phyloP scores from a whole-genome alignment of 1,140 invertebrate genomes.

The Zaprionus ornatus region DNA sequence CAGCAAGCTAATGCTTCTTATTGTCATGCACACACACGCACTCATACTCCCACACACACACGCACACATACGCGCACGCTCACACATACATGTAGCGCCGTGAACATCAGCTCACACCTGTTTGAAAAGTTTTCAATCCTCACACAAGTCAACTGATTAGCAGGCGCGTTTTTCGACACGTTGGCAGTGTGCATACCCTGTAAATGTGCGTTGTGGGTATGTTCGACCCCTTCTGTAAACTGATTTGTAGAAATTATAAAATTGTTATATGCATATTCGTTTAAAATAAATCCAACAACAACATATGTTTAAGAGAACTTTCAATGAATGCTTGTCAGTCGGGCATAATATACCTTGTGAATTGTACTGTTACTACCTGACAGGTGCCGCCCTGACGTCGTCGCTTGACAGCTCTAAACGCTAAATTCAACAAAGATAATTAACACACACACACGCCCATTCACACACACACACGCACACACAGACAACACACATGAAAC shows the following conservation, averaged over 20 bases:
- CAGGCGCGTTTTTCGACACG: constrained; percentile 6
- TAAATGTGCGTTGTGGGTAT: neutral
- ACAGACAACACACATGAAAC: constrained; percentile 15
- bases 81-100: neutral
- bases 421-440: constrained; percentile 69
- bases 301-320: neutral
- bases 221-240: neutral
- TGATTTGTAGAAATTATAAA: neutral
- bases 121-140: constrained; percentile 31
- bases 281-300: neutral
- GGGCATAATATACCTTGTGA: neutral
- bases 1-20: constrained; percentile 33
- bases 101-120: constrained; percentile 22
- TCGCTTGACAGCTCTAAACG: constrained; percentile 68
- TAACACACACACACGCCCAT: constrained; percentile 51
- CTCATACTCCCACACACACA: neutral
- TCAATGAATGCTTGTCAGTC: neutral
- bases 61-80: neutral
- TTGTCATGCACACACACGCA: constrained; percentile 20
- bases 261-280: neutral
- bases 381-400: constrained; percentile 42
- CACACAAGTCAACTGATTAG: constrained; percentile 33
- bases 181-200: constrained; percentile 17
- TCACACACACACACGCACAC: constrained; percentile 11
- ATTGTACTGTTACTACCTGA: constrained; percentile 41